A percentile compares a stretch with the other conserved stretches of the same genome.
These are phyloP conservation scores for Dendrocopos noguchii DNA, from an alignment of 2,113 vertebrate species.

Conservation along the genomic window DNA sequence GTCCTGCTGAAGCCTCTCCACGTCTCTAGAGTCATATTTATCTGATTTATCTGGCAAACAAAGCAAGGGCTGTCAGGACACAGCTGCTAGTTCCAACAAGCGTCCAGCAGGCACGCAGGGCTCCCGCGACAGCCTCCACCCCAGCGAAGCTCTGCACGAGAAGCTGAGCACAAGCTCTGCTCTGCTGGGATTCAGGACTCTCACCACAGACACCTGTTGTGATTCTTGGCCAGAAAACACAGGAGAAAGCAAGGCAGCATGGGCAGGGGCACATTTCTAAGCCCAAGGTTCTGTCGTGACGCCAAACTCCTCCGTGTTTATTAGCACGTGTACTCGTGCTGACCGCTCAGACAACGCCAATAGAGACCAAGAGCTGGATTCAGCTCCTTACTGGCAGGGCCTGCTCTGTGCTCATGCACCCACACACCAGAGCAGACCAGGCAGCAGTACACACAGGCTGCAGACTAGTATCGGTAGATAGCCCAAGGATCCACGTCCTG, in stretches of 20 bases:
- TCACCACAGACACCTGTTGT: neutral
- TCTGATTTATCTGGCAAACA: conserved; percentile 82
- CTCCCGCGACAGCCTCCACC: neutral
- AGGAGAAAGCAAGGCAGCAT: neutral
- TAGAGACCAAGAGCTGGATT: no score
- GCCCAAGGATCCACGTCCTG: neutral
- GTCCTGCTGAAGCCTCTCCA: conserved; percentile 89
- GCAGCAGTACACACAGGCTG: no score
- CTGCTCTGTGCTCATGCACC: no score
- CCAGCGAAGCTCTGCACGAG: neutral
- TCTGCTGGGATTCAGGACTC: neutral
- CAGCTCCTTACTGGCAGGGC: no score
- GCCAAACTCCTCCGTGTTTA: neutral
- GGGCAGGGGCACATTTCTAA: neutral
- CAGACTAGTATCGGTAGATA: neutral
- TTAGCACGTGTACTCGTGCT: no score
- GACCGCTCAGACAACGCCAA: no score
- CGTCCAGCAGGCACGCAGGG: neutral
- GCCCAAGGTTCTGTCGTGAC: neutral
- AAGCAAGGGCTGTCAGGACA: conserved; percentile 14
- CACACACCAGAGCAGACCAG: no score
- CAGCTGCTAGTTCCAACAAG: neutral
- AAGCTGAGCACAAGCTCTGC: neutral
- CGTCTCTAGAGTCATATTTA: conserved; percentile 91
- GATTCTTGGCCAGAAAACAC: neutral